phyloP scores from a whole-genome alignment of 2,113 vertebrate genomes.

The Trematomus loennbergii region DNA sequence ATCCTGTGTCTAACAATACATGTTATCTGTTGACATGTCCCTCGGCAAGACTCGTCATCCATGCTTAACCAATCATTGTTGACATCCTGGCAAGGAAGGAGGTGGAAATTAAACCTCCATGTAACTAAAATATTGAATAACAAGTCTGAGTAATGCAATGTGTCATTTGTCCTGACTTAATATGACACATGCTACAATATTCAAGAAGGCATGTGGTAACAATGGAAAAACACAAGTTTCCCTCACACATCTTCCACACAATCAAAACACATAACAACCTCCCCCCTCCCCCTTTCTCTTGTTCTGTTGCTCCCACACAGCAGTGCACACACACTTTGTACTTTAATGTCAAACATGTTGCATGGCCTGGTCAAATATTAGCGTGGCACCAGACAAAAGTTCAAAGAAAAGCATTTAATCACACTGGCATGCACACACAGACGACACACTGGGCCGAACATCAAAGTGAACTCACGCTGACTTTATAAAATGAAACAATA shows the following conservation, averaged over 20 bases:
- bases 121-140: neutral
- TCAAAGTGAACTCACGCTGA: constrained; percentile 45
- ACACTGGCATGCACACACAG: constrained; percentile 16
- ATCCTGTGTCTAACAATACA: constrained; percentile 6
- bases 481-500: constrained; percentile 21
- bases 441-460: constrained; percentile 15
- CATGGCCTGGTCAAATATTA: constrained; percentile 50
- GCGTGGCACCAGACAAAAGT: constrained; percentile 27
- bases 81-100: neutral
- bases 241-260: neutral
- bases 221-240: constrained; percentile 1
- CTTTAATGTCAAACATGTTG: constrained; percentile 31
- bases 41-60: neutral
- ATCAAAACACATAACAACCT: neutral
- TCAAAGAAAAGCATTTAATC: constrained; percentile 44
- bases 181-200: constrained; percentile 10
- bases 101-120: neutral
- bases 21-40: constrained; percentile 7
- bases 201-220: neutral
- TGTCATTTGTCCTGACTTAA: constrained; percentile 6
- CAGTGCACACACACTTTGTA: neutral
- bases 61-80: constrained; percentile 1
- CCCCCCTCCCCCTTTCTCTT: too few relatives aligned
- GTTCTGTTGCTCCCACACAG: neutral
- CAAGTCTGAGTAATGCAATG: neutral